Evolutionary conservation across 1,140 invertebrate genomes (phyloP), one percentile per base, ranked within the genome.

Genomic region (Patella vulgata): DNA sequence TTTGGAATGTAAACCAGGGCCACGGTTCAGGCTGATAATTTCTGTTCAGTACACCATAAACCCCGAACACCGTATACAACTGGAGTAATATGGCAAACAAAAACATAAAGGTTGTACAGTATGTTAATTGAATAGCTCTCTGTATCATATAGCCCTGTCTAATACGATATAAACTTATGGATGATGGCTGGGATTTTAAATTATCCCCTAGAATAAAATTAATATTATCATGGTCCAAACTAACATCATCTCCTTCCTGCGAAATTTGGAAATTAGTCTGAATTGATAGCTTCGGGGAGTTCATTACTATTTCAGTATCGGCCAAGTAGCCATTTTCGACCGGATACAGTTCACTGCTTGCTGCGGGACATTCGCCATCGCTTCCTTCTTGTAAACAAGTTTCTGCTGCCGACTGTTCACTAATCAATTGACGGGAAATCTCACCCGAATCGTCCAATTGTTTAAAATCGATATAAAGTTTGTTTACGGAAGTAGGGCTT

Each of bases 261-360:
- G 21, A 28, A 19, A 30, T n/a, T 17, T 19, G 40, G 1, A 19
- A 30, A 4, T 39, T 21, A 40, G 31, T 56, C 3, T 21, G 1
- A 17, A 21, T 31, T 21, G 30, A 21, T 3, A 47, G 33, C 14
- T 54, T 31, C 4, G 64, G 36, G 30, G 47, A 61, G 14, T 40
- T 27, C 27, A 61, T 21, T 0, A 63, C 50, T 27, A 60, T 54
- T 54, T 67, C 65, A 3, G 65, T 67, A 30, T 67, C 65, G 1
- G 65, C 65, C 42, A 67, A 40, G 36, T 67, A 67, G 25, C 65
- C 65, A 42, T 67, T 67, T 43, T 67, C 65, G 19, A 39, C 33
- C 33, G 33, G 33, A 36, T 8, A 36, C 33, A 8, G 33, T 5
- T 36, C 33, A 36, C 5, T 36, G 14, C 14, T 36, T 36, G 33